Evolutionary conservation across 2,113 vertebrate genomes (phyloP).

Genomic region (Triplophysa siluroides): DNA sequence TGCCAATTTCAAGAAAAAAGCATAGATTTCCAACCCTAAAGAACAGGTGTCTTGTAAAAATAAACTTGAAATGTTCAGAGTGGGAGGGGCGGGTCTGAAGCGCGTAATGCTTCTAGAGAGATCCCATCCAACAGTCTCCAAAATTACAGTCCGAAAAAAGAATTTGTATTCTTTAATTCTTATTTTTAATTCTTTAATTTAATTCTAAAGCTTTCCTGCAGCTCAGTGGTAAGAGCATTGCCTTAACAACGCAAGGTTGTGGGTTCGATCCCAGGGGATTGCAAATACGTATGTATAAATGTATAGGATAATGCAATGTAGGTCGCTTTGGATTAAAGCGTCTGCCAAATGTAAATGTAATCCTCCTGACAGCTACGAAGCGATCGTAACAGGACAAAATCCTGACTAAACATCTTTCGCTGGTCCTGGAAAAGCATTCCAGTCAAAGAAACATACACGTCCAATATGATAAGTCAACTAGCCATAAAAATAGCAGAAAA

Average conservation of each 20-base stretch:
- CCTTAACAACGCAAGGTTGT: no score
- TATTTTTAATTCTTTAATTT: no score
- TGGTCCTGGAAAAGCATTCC: background rate
- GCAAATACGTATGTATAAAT: no score
- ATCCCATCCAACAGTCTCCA: background rate
- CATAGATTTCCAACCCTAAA: background rate
- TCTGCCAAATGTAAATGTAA: no score
- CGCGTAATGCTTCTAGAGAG: background rate
- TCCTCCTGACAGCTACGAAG: no score
- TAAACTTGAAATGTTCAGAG: background rate
- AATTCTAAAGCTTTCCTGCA: no score
- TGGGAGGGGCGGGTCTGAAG: background rate
- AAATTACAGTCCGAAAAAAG: background rate
- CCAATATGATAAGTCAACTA: background rate
- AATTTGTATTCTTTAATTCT: no score
- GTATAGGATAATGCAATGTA: no score
- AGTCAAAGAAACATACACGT: background rate
- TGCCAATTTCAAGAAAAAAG: background rate
- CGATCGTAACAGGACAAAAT: background rate
- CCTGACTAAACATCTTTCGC: background rate
- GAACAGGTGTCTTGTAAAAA: constrained; percentile 8
- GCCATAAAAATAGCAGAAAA: background rate
- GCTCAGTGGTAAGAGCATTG: no score
- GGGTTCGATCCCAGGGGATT: no score
- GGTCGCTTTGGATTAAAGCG: no score